A percentile compares a stretch with the other conserved stretches of the same genome.
Conservation (phyloP, 2,888 invertebrate species). For the Sericinus montela region DNA sequence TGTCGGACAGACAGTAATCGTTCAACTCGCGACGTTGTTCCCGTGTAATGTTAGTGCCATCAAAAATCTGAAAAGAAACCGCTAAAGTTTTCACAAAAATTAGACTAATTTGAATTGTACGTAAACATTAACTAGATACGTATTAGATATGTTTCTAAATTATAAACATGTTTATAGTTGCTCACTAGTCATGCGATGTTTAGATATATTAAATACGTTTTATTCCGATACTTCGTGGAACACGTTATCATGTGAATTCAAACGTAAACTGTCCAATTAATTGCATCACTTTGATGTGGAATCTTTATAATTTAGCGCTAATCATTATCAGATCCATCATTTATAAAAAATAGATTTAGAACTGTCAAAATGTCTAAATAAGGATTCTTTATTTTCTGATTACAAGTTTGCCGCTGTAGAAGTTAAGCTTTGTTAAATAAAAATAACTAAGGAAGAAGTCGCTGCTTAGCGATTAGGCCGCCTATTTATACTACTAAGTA, state of each 20-base stretch:
- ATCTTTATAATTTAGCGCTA: neutral
- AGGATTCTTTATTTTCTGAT: too few species aligned
- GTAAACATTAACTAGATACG: neutral
- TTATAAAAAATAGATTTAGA: too few species aligned
- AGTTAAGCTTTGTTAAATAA: too few species aligned
- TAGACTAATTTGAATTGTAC: neutral
- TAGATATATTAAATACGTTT: conserved; percentile 7
- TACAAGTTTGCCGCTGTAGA: too few species aligned
- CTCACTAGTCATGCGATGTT: neutral
- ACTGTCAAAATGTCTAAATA: too few species aligned
- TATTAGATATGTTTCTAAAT: neutral
- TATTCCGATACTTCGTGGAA: conserved; percentile 11
- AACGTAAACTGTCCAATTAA: conserved; percentile 1
- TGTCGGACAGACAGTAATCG: conserved; percentile 84
- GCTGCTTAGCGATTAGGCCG: too few species aligned
- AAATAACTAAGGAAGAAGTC: too few species aligned
- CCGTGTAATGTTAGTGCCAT: conserved; percentile 94
- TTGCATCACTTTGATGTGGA: conserved; percentile 4
- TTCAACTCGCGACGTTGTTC: conserved; percentile 88
- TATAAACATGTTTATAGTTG: neutral
- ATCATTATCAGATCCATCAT: too few species aligned
- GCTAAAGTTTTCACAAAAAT: conserved; percentile 16
- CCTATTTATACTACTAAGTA: too few species aligned
- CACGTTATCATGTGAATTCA: conserved; percentile 3
- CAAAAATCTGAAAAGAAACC: conserved; percentile 85